Conservation (phyloP, 2,113 vertebrate genomes). For the Puma concolor region DNA sequence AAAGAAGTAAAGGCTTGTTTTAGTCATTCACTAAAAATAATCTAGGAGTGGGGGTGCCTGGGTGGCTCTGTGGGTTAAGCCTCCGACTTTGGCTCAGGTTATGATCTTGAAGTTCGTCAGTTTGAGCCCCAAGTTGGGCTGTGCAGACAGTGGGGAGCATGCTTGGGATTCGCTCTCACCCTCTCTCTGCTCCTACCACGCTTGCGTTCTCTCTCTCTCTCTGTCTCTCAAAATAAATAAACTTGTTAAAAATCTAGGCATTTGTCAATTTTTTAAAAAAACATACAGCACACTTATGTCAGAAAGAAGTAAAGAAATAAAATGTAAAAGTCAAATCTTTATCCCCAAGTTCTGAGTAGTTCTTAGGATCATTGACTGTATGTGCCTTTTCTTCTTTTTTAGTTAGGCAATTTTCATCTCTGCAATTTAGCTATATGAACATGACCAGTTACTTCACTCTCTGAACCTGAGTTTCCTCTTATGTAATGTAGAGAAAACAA, state of each 20-base stretch:
- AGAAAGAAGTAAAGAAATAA: background rate
- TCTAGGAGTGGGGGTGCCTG: background rate
- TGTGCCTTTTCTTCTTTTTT: background rate
- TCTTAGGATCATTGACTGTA: background rate
- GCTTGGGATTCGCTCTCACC: too few species aligned
- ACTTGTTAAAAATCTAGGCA: background rate
- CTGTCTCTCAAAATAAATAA: too few species aligned
- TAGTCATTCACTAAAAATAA: constrained; percentile 34
- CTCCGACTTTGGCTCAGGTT: too few species aligned
- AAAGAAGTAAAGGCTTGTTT: background rate
- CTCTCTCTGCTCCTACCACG: too few species aligned
- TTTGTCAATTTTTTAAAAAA: background rate
- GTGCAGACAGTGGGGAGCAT: too few species aligned
- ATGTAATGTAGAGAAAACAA: background rate
- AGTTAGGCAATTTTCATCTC: background rate
- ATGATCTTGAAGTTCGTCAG: too few species aligned
- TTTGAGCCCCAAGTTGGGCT: too few species aligned
- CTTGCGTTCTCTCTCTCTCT: too few species aligned
- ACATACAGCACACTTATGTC: background rate
- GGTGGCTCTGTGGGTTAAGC: too few species aligned
- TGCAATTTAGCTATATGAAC: background rate
- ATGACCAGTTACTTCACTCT: background rate
- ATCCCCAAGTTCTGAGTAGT: background rate
- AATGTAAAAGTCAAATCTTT: background rate
- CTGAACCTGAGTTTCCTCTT: background rate